phyloP scores from a whole-genome alignment of 2,888 invertebrate genomes.

The Camponotus fellah region DNA sequence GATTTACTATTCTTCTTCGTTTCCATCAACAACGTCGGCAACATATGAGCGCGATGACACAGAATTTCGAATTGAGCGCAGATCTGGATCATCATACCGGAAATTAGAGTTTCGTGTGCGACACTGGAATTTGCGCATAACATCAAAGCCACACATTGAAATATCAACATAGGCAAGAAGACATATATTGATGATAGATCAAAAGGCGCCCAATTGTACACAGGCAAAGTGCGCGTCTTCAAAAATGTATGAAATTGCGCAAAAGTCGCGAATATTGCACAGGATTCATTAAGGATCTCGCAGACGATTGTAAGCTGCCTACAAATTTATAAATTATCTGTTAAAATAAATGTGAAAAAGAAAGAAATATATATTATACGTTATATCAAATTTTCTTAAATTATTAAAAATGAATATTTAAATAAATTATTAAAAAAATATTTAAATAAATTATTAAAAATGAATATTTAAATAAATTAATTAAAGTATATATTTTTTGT shows the following conservation, averaged over 20 bases:
- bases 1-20: not conserved
- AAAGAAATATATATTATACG: not conserved
- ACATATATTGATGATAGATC: constrained; percentile 8
- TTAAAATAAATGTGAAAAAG: not conserved
- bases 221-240: not conserved
- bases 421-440: not conserved
- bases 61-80: constrained; percentile 75
- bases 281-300: constrained; percentile 36
- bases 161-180: constrained; percentile 21
- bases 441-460: not conserved
- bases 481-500: not conserved
- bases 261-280: constrained; percentile 1
- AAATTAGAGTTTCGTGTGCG: constrained; percentile 68
- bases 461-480: not conserved
- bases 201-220: constrained; percentile 33
- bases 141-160: constrained; percentile 19
- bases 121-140: constrained; percentile 45
- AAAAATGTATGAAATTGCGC: not conserved
- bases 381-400: not conserved
- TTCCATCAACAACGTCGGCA: not conserved
- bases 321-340: not conserved
- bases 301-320: constrained; percentile 34
- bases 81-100: constrained; percentile 67
- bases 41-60: constrained; percentile 55
- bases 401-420: not conserved